Percentiles rank a stretch among this genome's conserved stretches.
Conservation (phyloP, 2,888 invertebrate genomes). For the Punctoribates punctum region DNA sequence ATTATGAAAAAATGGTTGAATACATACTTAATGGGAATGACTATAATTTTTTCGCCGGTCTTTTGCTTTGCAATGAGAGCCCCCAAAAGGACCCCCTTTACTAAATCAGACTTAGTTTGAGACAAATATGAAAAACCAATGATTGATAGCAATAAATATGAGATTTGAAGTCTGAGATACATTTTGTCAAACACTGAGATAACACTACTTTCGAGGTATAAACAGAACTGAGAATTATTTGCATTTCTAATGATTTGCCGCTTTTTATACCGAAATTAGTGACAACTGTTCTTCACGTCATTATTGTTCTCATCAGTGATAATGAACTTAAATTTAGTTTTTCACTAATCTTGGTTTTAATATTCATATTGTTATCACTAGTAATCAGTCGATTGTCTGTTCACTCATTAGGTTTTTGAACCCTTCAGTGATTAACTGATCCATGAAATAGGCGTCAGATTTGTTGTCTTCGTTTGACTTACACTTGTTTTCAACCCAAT, state of each 20-base stretch:
- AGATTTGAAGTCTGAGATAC: neutral
- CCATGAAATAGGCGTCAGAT: neutral
- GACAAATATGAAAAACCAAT: neutral
- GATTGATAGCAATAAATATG: neutral
- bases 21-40: constrained; percentile 14
- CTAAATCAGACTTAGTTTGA: constrained; percentile 10
- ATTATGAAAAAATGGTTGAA: neutral
- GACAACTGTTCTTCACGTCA: no score
- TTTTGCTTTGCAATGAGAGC: constrained; percentile 7
- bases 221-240: no score
- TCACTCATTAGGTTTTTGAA: neutral
- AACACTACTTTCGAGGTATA: no score
- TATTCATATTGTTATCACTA: neutral
- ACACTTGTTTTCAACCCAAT: neutral
- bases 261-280: no score
- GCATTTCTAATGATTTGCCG: no score
- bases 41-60: neutral
- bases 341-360: no score
- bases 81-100: constrained; percentile 7
- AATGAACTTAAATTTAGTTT: neutral
- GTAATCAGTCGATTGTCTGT: neutral
- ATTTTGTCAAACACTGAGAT: neutral
- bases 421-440: neutral
- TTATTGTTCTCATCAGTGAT: neutral
- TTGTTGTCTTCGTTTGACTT: neutral